A percentile compares a stretch with the other conserved stretches of the same genome.
phyloP scores from a whole-genome alignment of 2,888 invertebrate genomes.

The Zaprionus obscuricornis region DNA sequence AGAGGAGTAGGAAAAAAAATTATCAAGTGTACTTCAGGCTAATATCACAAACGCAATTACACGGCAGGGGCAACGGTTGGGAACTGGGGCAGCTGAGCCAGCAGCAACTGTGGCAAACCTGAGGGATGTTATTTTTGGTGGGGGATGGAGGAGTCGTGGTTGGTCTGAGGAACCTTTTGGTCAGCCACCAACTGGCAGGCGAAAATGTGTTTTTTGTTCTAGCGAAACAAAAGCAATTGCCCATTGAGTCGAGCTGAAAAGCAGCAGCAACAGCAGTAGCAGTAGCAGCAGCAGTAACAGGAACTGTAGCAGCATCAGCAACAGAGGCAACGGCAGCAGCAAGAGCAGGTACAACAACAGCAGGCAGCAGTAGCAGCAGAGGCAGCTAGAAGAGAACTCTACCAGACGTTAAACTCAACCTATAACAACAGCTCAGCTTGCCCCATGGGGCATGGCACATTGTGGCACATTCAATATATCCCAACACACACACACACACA shows the following conservation, averaged over 20 bases:
- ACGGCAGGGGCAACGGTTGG: conserved; percentile 44
- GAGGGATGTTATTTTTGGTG: background rate
- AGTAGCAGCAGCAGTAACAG: background rate
- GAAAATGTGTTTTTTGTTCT: conserved; percentile 61
- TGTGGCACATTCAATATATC: conserved; percentile 60
- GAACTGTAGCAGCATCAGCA: background rate
- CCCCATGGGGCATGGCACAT: conserved; percentile 61
- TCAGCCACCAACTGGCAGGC: conserved; percentile 35
- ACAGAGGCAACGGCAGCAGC: conserved; percentile 11
- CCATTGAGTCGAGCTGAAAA: conserved; percentile 37
- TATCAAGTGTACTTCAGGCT: conserved; percentile 70
- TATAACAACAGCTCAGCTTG: conserved; percentile 19
- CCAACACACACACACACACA: conserved; percentile 31
- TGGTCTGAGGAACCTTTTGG: conserved; percentile 13
- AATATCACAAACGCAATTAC: conserved; percentile 78
- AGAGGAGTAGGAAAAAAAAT: conserved; percentile 16
- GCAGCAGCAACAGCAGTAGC: background rate
- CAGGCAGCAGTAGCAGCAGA: background rate
- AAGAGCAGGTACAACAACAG: background rate
- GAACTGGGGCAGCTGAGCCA: background rate
- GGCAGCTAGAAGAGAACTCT: background rate
- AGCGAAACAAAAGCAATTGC: conserved; percentile 68
- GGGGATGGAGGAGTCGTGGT: background rate
- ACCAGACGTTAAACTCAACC: conserved; percentile 18
- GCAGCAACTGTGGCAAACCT: background rate